Base-by-base conservation (phyloP, 2,888 invertebrate species). In the Sarcophaga variegata region DNA sequence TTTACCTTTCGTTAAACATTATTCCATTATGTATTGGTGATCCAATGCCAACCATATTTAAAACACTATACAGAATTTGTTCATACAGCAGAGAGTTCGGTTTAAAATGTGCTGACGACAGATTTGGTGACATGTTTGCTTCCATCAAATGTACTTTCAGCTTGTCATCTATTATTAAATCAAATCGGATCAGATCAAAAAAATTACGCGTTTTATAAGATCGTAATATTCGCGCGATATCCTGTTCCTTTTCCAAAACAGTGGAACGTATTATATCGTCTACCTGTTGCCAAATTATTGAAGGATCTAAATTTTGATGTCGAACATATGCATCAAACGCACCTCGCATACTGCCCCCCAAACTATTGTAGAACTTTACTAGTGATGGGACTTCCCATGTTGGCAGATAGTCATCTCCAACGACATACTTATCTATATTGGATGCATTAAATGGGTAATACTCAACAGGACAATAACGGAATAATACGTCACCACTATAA, bases 81-180 rank as follows among this genome's bases (percentile, higher is more conserved):
- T 99, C 98, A 91, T 99, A 99, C 0, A 99, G 93, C 47, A 97
- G 93, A 87, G 95, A 95, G 93, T 99, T 99, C 0, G 96, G 97
- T n/a, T 96, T 96, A 92, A 96, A 99, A 93, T 99, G 98, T 0
- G 96, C 96, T 0, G 99, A 98, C 0, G 98, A 98, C 83, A 99
- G 94, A 94, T 99, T 99, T 0, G 99, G 99, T 17, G 98, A 98
- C 99, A 99, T 99, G 91, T 99, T 99, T 0, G 98, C 99, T 94
- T 99, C 99, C 95, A 99, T 96, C 8, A 98, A 94, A 90, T 96
- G 97, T 0, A 99, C 97, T 72, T 96, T 96, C 0, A 99, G 92
- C 78, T 98, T 94, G 89, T 97, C 97, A 92, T 99, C 98, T 3
- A 99, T 94, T 0, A 98, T 96, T 91, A 99, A 96, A 93, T 99